Conservation (phyloP, 2,797 vertebrate species). For the Lutjanus argentimaculatus region DNA sequence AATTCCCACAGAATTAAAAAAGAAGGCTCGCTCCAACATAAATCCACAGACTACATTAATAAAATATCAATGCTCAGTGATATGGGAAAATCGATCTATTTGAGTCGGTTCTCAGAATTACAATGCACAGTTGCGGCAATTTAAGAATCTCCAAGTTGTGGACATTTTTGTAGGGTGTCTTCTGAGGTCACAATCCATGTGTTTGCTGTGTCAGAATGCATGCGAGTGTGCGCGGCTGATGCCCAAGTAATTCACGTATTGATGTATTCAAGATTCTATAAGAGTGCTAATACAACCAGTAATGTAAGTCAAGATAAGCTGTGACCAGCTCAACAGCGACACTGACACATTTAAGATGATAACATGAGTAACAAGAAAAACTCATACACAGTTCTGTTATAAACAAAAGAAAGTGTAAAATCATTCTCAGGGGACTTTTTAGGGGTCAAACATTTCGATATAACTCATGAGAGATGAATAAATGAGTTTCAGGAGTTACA, state of each 20-base stretch:
- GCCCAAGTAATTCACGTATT: background rate
- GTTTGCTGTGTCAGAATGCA: background rate
- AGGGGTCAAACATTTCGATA: background rate
- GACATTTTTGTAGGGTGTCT: slow-evolving; percentile 12
- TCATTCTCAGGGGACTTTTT: background rate
- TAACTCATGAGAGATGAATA: background rate
- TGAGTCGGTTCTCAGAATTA: slow-evolving; percentile 59
- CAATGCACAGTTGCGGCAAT: slow-evolving; percentile 46
- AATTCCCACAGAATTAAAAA: slow-evolving; percentile 69
- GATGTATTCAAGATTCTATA: background rate
- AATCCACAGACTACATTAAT: slow-evolving; percentile 77
- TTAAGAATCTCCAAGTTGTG: slow-evolving; percentile 30
- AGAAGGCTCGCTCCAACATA: slow-evolving; percentile 60
- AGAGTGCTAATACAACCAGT: slow-evolving; percentile 2
- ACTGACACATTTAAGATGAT: slow-evolving; percentile 5
- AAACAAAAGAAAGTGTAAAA: background rate
- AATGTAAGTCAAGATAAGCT: slow-evolving; percentile 4
- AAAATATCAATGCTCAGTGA: slow-evolving; percentile 77
- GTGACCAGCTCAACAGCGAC: background rate
- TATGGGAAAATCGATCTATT: slow-evolving; percentile 68
- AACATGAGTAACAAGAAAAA: background rate
- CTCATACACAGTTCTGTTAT: background rate
- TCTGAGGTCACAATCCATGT: background rate
- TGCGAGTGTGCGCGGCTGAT: background rate
- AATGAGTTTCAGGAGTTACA: background rate